A percentile compares a stretch with the other conserved stretches of the same genome.
Evolutionary conservation across 1,140 invertebrate species (phyloP).

Genomic region (Alviniconcha marisindica): DNA sequence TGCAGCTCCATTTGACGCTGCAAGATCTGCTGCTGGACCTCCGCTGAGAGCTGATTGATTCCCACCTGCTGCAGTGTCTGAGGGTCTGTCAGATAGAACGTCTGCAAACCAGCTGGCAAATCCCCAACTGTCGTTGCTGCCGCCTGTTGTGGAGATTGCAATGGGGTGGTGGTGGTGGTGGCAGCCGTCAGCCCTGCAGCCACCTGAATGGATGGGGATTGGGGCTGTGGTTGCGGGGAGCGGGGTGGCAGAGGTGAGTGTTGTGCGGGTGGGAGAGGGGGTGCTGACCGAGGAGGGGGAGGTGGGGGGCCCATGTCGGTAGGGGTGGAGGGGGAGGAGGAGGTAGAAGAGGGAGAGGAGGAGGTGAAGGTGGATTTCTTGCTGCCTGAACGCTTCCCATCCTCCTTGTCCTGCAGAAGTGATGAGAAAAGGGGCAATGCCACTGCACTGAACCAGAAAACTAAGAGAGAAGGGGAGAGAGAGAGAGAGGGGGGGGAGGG

Average conservation of each 20-base stretch:
- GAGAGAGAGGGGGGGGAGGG: no score
- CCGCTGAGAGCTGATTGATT: slow-evolving; percentile 39
- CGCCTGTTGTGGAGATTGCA: slow-evolving; percentile 44
- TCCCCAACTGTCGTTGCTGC: slow-evolving; percentile 19
- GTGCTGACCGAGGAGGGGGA: slow-evolving; percentile 44
- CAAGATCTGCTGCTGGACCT: slow-evolving; percentile 46
- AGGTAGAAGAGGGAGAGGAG: slow-evolving; percentile 34
- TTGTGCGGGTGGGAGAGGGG: slow-evolving; percentile 37
- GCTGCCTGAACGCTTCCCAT: slow-evolving; percentile 30
- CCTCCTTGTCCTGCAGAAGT: slow-evolving; percentile 35
- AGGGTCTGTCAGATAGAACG: neutral
- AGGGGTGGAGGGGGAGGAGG: slow-evolving; percentile 34
- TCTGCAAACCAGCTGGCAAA: neutral
- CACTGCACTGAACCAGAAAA: no score
- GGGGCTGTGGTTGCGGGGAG: slow-evolving; percentile 39
- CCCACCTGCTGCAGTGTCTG: slow-evolving; percentile 32
- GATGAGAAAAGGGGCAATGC: neutral
- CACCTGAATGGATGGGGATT: slow-evolving; percentile 27
- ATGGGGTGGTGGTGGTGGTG: slow-evolving; percentile 26
- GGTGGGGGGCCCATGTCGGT: slow-evolving; percentile 53
- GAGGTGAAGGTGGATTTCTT: slow-evolving; percentile 36
- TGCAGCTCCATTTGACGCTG: slow-evolving; percentile 43
- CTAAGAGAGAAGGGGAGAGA: no score
- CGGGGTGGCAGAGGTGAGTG: slow-evolving; percentile 29
- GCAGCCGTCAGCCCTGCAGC: neutral